Percentiles rank a stretch among this genome's conserved stretches.
Conservation (phyloP, 2,888 invertebrate genomes). For the Coenonympha glycerion region DNA sequence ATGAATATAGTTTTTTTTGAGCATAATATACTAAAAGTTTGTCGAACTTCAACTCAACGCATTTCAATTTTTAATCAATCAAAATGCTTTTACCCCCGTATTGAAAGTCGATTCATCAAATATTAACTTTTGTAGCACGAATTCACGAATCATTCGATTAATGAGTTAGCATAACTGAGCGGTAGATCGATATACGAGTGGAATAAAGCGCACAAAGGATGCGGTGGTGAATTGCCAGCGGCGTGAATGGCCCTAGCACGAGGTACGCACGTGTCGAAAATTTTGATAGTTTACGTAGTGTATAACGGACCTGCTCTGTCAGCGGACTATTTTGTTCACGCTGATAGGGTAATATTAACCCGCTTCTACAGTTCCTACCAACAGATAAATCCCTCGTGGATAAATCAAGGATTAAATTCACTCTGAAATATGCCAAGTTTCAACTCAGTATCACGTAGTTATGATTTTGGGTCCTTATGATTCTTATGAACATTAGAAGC, state of each 20-base stretch:
- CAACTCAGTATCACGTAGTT: too few relatives aligned
- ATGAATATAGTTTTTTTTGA: neutral
- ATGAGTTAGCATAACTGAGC: conserved; percentile 3
- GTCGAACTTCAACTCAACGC: neutral
- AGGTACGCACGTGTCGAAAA: neutral
- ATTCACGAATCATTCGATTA: conserved; percentile 6
- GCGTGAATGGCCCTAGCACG: conserved; percentile 14
- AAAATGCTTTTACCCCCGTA: neutral
- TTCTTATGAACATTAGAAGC: too few relatives aligned
- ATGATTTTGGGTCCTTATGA: too few relatives aligned
- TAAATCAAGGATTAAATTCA: too few relatives aligned
- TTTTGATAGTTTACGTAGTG: neutral
- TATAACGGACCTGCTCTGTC: too few relatives aligned
- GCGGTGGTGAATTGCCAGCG: conserved; percentile 16
- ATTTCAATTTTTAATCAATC: neutral
- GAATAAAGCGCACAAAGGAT: conserved; percentile 17
- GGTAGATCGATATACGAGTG: conserved; percentile 4
- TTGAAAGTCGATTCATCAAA: neutral
- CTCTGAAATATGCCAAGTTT: too few relatives aligned
- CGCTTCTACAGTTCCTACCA: too few relatives aligned
- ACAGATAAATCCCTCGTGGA: too few relatives aligned
- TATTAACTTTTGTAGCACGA: neutral
- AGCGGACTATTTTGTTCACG: too few relatives aligned
- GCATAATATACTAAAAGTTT: neutral
- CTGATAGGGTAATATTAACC: too few relatives aligned